Conservation (phyloP, 2,797 vertebrate species). For the Phaenicophaeus curvirostris region DNA sequence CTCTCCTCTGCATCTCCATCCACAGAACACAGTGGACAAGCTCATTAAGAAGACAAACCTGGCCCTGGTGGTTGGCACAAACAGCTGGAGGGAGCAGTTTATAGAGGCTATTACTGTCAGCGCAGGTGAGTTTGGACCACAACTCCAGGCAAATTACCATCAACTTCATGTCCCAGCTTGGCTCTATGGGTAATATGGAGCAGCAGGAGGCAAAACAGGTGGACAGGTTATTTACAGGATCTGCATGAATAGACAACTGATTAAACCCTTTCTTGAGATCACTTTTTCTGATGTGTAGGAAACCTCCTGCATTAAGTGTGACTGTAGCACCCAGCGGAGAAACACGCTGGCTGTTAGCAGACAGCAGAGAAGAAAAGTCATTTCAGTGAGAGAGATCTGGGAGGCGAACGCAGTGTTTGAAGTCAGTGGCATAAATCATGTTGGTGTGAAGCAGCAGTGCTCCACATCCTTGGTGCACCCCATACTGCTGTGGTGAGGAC, state of each 20-base stretch:
- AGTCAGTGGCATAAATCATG: neutral
- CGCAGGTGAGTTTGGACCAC: conserved; percentile 83
- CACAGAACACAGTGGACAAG: conserved; percentile 94
- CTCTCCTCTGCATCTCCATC: conserved; percentile 36
- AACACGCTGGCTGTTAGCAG: neutral
- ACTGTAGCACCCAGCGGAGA: neutral
- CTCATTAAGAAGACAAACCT: conserved; percentile 98
- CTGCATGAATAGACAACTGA: neutral
- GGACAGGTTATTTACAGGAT: neutral
- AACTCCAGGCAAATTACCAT: neutral
- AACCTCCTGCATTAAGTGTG: neutral
- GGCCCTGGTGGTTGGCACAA: conserved; percentile 93
- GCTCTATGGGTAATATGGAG: neutral
- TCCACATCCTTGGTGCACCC: neutral
- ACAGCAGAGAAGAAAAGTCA: neutral
- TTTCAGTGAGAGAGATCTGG: neutral
- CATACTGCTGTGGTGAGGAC: neutral
- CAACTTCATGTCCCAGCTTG: neutral
- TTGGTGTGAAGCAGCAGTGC: neutral
- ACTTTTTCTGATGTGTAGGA: neutral
- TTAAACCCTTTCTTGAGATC: neutral
- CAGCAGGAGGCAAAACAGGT: neutral
- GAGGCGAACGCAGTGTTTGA: neutral
- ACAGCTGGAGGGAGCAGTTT: conserved; percentile 97
- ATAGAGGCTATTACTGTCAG: conserved; percentile 94